A percentile compares a stretch with the other conserved stretches of the same genome.
These are phyloP conservation scores for Gymnoscelis rufifasciata DNA, from an alignment of 2,888 invertebrate genomes.

Conservation along the genomic window DNA sequence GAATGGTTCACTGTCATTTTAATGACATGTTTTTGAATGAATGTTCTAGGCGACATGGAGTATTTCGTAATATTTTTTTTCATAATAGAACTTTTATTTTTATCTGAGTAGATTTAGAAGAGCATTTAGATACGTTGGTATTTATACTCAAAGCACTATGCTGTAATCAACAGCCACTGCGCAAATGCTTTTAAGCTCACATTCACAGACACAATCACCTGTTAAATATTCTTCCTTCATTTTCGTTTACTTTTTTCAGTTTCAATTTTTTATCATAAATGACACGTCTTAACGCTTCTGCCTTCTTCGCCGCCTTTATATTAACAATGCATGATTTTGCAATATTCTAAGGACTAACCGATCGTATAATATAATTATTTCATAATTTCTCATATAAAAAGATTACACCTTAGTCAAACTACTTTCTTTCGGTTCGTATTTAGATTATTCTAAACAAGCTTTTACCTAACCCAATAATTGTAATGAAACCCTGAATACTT, in stretches of 20 bases:
- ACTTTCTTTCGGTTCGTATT: conserved; percentile 7
- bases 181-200: conserved; percentile 40
- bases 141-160: conserved; percentile 38
- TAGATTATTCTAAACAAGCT: conserved; percentile 10
- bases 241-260: conserved; percentile 13
- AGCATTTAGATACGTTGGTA: conserved; percentile 32
- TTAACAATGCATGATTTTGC: conserved; percentile 13
- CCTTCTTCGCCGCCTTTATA: conserved; percentile 34
- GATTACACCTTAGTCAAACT: background rate
- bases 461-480: conserved; percentile 4
- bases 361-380: conserved; percentile 1
- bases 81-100: conserved; percentile 35
- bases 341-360: conserved; percentile 16
- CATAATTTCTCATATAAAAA: background rate
- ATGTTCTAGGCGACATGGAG: conserved; percentile 67
- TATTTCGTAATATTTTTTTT: conserved; percentile 45
- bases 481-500: too few relatives aligned
- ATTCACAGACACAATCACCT: conserved; percentile 36
- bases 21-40: conserved; percentile 47
- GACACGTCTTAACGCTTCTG: conserved; percentile 37
- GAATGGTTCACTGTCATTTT: conserved; percentile 29
- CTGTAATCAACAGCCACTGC: conserved; percentile 33
- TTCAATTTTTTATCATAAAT: conserved; percentile 13
- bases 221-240: conserved; percentile 28
- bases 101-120: conserved; percentile 9